Evolutionary conservation across 2,888 invertebrate species (phyloP).

Genomic region (Lepas anatifera): DNA sequence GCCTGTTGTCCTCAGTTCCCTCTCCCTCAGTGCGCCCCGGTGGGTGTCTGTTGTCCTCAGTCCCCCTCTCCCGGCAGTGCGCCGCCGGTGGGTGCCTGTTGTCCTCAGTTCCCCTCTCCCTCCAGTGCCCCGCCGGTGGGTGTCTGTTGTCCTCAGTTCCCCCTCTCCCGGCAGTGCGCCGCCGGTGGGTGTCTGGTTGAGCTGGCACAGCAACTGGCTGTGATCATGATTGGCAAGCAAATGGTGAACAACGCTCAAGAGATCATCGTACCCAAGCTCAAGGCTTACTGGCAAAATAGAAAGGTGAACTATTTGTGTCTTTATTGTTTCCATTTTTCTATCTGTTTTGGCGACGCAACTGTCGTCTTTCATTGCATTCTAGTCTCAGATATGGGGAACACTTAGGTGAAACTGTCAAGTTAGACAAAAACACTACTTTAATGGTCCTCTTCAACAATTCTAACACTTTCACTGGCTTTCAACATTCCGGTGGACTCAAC

Average conservation of each 20-base stretch:
- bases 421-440: no score
- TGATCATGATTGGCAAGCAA: conserved; percentile 47
- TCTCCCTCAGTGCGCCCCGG: conserved; percentile 34
- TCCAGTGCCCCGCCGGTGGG: conserved; percentile 34
- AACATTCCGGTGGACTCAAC: no score
- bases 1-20: not conserved
- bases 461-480: no score
- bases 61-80: conserved; percentile 33
- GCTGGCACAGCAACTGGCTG: conserved; percentile 43
- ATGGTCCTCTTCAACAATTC: no score
- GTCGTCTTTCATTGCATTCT: no score
- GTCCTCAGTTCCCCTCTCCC: not conserved
- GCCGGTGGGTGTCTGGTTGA: conserved; percentile 45
- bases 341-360: no score
- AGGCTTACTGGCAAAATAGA: conserved; percentile 38
- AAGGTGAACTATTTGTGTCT: conserved; percentile 21
- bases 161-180: conserved; percentile 36
- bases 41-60: not conserved
- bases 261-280: conserved; percentile 41
- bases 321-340: conserved; percentile 25
- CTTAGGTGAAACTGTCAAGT: no score
- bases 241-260: conserved; percentile 46
- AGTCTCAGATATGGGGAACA: no score
- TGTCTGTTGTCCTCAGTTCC: not conserved
- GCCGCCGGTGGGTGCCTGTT: conserved; percentile 19